These are phyloP conservation scores for Phortica variegata DNA, from an alignment of 1,140 invertebrate species.

Conservation along the genomic window DNA sequence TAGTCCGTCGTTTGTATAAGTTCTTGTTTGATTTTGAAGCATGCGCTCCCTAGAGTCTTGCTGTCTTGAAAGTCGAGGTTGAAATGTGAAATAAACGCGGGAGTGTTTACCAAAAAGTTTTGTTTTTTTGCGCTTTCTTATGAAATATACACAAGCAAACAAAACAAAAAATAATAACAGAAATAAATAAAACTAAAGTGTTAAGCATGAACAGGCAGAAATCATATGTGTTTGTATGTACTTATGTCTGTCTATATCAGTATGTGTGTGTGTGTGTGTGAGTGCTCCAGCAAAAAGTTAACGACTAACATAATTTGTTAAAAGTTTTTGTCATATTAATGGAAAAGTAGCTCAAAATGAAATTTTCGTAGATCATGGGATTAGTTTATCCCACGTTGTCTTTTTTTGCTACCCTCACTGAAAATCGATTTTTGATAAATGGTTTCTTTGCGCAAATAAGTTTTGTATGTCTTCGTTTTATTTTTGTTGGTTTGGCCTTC, in stretches of 20 bases:
- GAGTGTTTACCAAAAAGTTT: too few relatives aligned
- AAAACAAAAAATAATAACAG: slow-evolving; percentile 46
- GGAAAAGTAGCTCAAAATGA: slow-evolving; percentile 40
- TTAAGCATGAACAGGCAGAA: slow-evolving; percentile 9
- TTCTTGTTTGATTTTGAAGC: too few relatives aligned
- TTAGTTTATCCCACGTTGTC: slow-evolving; percentile 37
- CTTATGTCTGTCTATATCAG: slow-evolving; percentile 13
- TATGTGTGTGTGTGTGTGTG: neutral
- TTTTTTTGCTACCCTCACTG: too few relatives aligned
- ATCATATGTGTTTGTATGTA: neutral
- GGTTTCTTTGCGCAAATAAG: too few relatives aligned
- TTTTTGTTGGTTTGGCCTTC: too few relatives aligned
- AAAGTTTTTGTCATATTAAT: slow-evolving; percentile 49
- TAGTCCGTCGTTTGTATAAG: too few relatives aligned
- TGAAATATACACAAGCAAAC: slow-evolving; percentile 7
- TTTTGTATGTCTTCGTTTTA: too few relatives aligned
- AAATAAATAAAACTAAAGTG: neutral
- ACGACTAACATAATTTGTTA: slow-evolving; percentile 44
- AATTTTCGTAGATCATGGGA: slow-evolving; percentile 36
- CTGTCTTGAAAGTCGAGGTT: too few relatives aligned
- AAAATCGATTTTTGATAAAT: too few relatives aligned
- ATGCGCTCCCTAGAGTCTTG: too few relatives aligned
- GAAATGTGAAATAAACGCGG: too few relatives aligned
- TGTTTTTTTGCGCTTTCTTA: neutral
- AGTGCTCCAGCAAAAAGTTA: slow-evolving; percentile 19